Evolutionary conservation across 2,888 invertebrate genomes (phyloP).

Genomic region (Synanthedon tipuliformis): DNA sequence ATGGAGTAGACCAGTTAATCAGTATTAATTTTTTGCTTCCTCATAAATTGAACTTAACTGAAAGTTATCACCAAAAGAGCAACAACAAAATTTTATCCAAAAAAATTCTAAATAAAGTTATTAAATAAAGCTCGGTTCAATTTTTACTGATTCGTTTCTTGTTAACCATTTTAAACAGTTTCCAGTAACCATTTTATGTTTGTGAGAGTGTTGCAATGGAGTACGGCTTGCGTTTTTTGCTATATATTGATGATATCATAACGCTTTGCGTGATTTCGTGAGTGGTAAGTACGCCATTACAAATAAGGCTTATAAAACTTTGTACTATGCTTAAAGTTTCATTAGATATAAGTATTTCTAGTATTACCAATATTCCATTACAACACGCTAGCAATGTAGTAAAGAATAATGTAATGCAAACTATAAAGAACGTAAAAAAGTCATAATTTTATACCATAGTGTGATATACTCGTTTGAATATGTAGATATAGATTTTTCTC

Average conservation of each 20-base stretch:
- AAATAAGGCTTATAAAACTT: conserved; percentile 3
- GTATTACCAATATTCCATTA: conserved; percentile 60
- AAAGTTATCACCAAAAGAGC: too few species aligned
- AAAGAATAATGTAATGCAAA: not conserved
- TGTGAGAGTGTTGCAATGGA: conserved; percentile 65
- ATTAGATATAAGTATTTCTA: conserved; percentile 5
- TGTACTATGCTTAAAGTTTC: not conserved
- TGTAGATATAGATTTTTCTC: not conserved
- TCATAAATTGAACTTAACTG: too few species aligned
- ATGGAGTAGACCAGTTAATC: too few species aligned
- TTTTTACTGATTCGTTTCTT: too few species aligned
- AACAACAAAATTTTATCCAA: too few species aligned
- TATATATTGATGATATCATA: conserved; percentile 35
- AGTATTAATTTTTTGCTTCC: too few species aligned
- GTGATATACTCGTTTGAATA: not conserved
- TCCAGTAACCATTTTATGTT: conserved; percentile 36
- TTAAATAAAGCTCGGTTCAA: too few species aligned
- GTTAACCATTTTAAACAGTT: conserved; percentile 4
- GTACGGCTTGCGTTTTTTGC: conserved; percentile 54
- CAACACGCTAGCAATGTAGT: conserved; percentile 35
- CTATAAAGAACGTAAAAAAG: not conserved
- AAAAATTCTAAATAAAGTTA: too few species aligned
- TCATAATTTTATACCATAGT: not conserved
- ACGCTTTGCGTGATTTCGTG: conserved; percentile 32
- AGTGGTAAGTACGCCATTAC: conserved; percentile 48